Evolutionary conservation across 2,888 invertebrate genomes (phyloP), one percentile per base, ranked within the genome.

Genomic region (Sinelater perroti): DNA sequence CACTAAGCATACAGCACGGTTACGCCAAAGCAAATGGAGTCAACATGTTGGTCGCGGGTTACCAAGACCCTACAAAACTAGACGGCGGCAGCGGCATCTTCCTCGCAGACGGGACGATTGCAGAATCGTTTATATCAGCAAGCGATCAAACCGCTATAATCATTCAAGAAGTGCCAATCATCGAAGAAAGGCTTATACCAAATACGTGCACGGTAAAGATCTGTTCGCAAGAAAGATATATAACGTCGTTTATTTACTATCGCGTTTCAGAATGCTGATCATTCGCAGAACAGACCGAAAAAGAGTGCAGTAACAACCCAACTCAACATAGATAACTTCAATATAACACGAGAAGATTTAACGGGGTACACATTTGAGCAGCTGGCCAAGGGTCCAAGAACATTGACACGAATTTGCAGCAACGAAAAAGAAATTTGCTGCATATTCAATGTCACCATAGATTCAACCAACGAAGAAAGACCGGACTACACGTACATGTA

Each of bases 1-100:
- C 68, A 20, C 42, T 69, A 10, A 65, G 67, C 35, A 55, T 68
- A 3, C 70, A 70, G 57, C 66, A 64, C 40, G 72, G 70, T 2
- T 72, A 68, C 62, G 67, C 67, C 1, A 65, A 64, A 54, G 62
- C 62, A 11, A 64, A 65, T 14, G 68, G 69, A 10, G 61, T 71
- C 1, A 70, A 70, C 46, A 45, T 72, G 2, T 31, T 72, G 24
- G 68, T 64, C 5, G 47, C 72, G 5, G 60, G 63, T 13, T 68
- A 67, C 35, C 64, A 60, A 33, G 63, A 64, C 35, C 64, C 68
- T 3, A 53, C 18, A 5, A 54, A 56, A 11, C 28, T 49, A 16
- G 56, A 56, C 36, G 70, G 68, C 1, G 72, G 72, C 10, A 67
- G 68, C 51, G 72, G 67, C 2, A 64, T 70, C 35, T 70, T 66